These are phyloP conservation scores for Electrophaes corylata DNA, from an alignment of 2,888 invertebrate genomes.

Conservation along the genomic window DNA sequence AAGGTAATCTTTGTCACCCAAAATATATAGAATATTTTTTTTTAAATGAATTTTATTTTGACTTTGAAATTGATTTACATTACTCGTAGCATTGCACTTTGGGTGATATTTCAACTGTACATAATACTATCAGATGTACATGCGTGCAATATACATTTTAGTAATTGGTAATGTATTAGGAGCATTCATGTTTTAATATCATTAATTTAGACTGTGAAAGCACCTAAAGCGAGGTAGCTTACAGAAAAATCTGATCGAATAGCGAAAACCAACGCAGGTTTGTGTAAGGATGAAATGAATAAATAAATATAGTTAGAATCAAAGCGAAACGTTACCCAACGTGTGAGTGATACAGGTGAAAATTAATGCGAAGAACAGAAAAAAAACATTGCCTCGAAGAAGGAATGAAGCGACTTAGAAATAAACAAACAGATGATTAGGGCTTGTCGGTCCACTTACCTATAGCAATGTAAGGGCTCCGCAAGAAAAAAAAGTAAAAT, in stretches of 20 bases:
- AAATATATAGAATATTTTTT: too few relatives aligned
- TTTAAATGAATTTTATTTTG: not conserved
- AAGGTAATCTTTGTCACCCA: not conserved
- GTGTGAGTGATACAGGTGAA: conserved; percentile 62
- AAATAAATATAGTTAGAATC: conserved; percentile 72
- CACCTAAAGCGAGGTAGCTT: conserved; percentile 39
- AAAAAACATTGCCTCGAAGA: conserved; percentile 52
- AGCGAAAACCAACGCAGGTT: conserved; percentile 36
- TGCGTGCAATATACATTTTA: conserved; percentile 11
- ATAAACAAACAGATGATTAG: conserved; percentile 62
- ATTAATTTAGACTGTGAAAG: conserved; percentile 34
- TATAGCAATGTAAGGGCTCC: conserved; percentile 83
- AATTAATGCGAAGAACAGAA: conserved; percentile 57
- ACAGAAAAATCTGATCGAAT: conserved; percentile 28
- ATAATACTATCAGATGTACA: not conserved
- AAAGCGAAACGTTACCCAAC: conserved; percentile 83
- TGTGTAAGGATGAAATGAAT: conserved; percentile 49
- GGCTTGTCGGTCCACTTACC: conserved; percentile 81
- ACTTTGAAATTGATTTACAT: conserved; percentile 6
- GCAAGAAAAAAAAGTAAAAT: conserved; percentile 84
- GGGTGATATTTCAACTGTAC: conserved; percentile 12
- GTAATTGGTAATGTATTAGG: conserved; percentile 12
- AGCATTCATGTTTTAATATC: conserved; percentile 13
- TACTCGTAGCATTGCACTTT: conserved; percentile 18
- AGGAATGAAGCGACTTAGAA: conserved; percentile 68